Evolutionary conservation across 2,113 vertebrate genomes (phyloP), one percentile per base, ranked within the genome.

Genomic region (Salvelinus sp.): DNA sequence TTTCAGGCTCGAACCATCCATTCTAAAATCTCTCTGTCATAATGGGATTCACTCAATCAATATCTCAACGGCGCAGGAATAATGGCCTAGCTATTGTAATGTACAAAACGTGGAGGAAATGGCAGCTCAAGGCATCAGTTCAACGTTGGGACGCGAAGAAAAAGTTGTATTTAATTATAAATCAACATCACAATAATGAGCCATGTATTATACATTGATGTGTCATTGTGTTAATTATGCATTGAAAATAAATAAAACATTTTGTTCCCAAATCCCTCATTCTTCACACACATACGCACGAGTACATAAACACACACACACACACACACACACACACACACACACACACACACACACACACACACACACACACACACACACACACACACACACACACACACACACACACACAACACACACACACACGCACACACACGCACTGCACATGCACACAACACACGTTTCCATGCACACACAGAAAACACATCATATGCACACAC

Each of bases 41-140:
- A 91, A 92, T 90, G 88, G 87, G 81, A 64, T 85, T 89, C 84
- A 84, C 78, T 83, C 76, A 83, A 91, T 94, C 92, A 87, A 93
- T 92, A 86, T 80, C 76, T 82, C 85, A 89, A 91, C 79, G 84
- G 89, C 87, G 1, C 1, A 47, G 2, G 65, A 74, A 86, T 93
- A 67, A 93, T 91, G 69, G 76, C 50, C 50, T 54, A 16, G 50
- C 12, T 22, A 80, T 83, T 74, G 62, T 83, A 85, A 80, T 83
- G 82, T 87, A 83, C 58, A 82, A 88, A 84, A 83, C 62, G 74
- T 79, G 70, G 50, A 30, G 70, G 25, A 73, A 58, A 64, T 72
- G 13, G 9, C 68, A 76, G 69, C 65, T 57, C 60, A 67, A 73
- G 71, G 78, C 70, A 68, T 83, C 79, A 57, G 81, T 75, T 82